Base-by-base conservation (phyloP, 37 sponge, comb jelly and placozoan genomes). In the Chondrosia reniformis region DNA sequence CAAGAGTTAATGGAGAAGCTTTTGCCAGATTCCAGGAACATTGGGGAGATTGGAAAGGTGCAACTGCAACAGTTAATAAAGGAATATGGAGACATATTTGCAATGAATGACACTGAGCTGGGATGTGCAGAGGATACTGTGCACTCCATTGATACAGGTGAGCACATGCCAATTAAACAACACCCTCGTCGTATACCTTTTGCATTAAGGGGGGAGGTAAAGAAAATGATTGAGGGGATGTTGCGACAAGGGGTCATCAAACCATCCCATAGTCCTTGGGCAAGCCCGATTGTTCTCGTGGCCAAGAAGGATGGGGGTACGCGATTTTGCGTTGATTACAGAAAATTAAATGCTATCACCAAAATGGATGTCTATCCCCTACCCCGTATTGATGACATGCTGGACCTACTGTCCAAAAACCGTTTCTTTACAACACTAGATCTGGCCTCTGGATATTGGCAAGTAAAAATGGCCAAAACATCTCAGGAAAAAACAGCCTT, bases 371-470 rank as follows among this genome's bases (percentile, higher is more conserved):
- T 40, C 17, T 90, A 46, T 45, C 91, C 90, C 25, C 80, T 89
- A 4, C 90, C 90, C 0, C 31, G 82, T 32, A 76, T 89, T 55
- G 77, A 80, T 42, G 74, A 79, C 64, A 56, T 72, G 33, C 79
- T 89, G 7, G 85, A 81, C 39, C 37, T 55, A 6, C 54, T 91
- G 30, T 40, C 55, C 22, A 62, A 79, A 1, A 31, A 58, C 24
- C 34, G 44, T 27, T 82, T 85, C 64, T 88, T 85, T 64, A 45
- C 81, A 10, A 75, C 81, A 19, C 45, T 85, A 4, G 93, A 88
- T 74, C 79, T 92, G 28, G 87, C 92, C 21, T 72, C 82, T 0
- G 92, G 84, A 6, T 91, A 86, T 66, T 85, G 81, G 84, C 87
- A 86, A 40, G 83, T 91, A 1, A 46, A 37, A 17, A 74, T 87